phyloP scores from a whole-genome alignment of 2,888 invertebrate genomes.

The Allacma fusca region DNA sequence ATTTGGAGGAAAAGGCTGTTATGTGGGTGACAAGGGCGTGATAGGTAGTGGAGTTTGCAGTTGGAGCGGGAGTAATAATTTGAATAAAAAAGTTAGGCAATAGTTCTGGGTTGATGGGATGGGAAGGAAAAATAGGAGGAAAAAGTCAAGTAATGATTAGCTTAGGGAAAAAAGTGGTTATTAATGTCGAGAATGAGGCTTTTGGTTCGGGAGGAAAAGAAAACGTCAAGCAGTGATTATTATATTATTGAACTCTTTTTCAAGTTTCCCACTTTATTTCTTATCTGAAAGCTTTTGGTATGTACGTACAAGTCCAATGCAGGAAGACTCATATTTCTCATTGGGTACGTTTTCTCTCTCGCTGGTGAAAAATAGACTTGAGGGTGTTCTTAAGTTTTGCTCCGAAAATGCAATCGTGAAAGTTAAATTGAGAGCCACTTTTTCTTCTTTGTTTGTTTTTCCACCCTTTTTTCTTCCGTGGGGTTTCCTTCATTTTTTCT shows the following conservation, averaged over 20 bases:
- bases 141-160: slow-evolving; percentile 19
- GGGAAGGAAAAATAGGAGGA: not conserved
- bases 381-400: slow-evolving; percentile 17
- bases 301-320: not conserved
- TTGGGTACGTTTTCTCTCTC: not conserved
- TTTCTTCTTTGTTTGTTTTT: slow-evolving; percentile 44
- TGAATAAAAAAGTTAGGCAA: slow-evolving; percentile 2
- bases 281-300: slow-evolving; percentile 5
- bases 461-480: slow-evolving; percentile 29
- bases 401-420: slow-evolving; percentile 22
- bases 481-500: slow-evolving; percentile 9
- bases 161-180: slow-evolving; percentile 38
- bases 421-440: slow-evolving; percentile 41
- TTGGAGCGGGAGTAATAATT: no score
- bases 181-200: slow-evolving; percentile 25
- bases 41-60: not conserved
- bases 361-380: not conserved
- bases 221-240: slow-evolving; percentile 22
- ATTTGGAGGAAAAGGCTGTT: not conserved
- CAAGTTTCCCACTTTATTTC: slow-evolving; percentile 26
- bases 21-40: not conserved
- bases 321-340: not conserved
- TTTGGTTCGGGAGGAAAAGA: slow-evolving; percentile 1
- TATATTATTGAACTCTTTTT: slow-evolving; percentile 24
- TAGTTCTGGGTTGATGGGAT: not conserved